Base-by-base conservation (phyloP, 2,888 invertebrate genomes). In the Drosophila paucipuncta region DNA sequence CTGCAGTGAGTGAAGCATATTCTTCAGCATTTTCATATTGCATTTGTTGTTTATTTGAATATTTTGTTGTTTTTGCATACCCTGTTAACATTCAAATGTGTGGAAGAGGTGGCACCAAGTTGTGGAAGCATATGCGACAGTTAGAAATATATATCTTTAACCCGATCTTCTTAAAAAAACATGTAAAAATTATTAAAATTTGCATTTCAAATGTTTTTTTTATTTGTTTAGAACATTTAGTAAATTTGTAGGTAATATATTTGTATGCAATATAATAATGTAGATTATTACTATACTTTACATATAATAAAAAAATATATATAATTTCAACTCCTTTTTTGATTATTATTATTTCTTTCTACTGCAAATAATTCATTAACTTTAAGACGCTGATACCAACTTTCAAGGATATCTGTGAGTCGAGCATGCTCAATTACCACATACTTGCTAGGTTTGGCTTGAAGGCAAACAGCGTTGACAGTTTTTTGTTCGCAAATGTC, bases 401-500 rank as follows among this genome's bases (percentile, higher is more conserved):
- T 16, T 47, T 11, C 18, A 16, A 55, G 61, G 11, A 61, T 69
- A 69, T 61, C 39, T 30, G 0, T 0, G 1, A 41, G 39, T 50
- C 55, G 25, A 4, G 35, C 31, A 13, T 2, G 10, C 16, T 7
- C 22, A 10, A 39, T 16, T 11, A 0, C 1, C 2, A 22, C 22
- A 22, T 33, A 6, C 18, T 47, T 53, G 28, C 18, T 41, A 16
- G n/a, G 31, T 55, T 33, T 31, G 47, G 61, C 73, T 70, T 55
- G 13, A 22, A 39, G 75, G 76, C 71, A 63, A 62, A 58, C 61
- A 55, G 75, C 88, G 87, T 73, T 88, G 85, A 85, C 85, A 85
- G 88, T 72, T 68, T 85, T 88, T 82, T 85, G 78, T 83, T 82
- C 67, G 72, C 66, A 82, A 73, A 73, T 82, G 58, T 79, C 55